Conservation (phyloP, 2,888 invertebrate genomes). For the Philereme transversata region DNA sequence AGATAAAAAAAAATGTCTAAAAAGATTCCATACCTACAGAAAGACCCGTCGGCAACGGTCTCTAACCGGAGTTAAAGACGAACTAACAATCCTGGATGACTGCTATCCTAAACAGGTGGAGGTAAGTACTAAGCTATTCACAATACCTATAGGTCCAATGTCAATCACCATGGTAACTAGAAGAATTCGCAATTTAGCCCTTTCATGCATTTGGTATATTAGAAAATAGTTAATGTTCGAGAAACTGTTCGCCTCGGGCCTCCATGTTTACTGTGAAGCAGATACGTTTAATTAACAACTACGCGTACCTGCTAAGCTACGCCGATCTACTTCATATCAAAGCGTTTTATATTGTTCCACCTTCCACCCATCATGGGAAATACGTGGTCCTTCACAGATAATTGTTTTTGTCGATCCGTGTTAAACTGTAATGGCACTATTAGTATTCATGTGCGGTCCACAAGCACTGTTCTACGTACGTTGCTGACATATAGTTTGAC, state of each 20-base stretch:
- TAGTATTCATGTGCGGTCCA: conserved; percentile 72
- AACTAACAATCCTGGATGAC: not conserved
- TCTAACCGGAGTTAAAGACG: not conserved
- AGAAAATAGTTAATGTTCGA: no score
- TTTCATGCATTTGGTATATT: no score
- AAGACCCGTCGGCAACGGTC: not conserved
- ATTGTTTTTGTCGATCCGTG: conserved; percentile 54
- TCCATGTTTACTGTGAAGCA: conserved; percentile 9
- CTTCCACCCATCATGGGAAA: conserved; percentile 57
- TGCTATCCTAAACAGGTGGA: not conserved
- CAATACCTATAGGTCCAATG: no score
- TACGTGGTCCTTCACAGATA: conserved; percentile 54
- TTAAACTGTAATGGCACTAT: conserved; percentile 71
- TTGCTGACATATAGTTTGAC: conserved; percentile 49
- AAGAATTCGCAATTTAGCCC: no score
- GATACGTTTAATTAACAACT: conserved; percentile 17
- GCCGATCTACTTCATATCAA: conserved; percentile 14
- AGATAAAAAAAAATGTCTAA: not conserved
- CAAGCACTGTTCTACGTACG: conserved; percentile 59
- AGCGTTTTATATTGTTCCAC: conserved; percentile 25
- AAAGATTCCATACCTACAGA: not conserved
- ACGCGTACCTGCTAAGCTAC: not conserved
- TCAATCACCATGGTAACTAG: no score
- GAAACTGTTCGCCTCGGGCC: no score
- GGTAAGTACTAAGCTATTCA: conserved; percentile 1